Base-by-base conservation (phyloP, 2,797 vertebrate species). In the Micropoecilia bifurca region DNA sequence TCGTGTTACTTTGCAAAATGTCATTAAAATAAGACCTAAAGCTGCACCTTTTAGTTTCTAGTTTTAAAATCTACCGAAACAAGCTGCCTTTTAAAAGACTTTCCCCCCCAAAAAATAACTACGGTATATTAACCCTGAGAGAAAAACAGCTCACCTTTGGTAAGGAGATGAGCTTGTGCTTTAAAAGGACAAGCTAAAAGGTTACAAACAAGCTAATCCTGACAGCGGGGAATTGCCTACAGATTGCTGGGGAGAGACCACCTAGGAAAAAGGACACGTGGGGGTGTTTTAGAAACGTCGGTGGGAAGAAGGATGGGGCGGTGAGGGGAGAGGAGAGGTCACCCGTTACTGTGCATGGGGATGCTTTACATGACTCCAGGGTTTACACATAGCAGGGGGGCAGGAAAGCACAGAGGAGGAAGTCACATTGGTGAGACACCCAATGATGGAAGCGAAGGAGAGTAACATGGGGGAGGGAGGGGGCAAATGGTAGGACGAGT, bases 171-270 rank as follows among this genome's bases (percentile, higher is more conserved):
- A 43, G 46, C 68, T 75, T 47, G 55, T 75, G 72, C 66, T 77
- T 50, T 25, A n/a, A 85, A 82, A 87, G n/a, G 73, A 84, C 74
- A 86, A 76, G 16, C 41, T 69, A 68, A 91, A 89, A 91, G 86
- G 90, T 91, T 89, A 85, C 74, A 87, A 83, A 87, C 57, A 81
- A 77, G 87, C 66, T 87, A 87, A 81, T 90, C 84, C 81, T 83
- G 83, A 41, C 86, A 79, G 80, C 78, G 80, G 80, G 83, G 77
- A 77, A 73, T 88, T 8, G 9, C 69, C 80, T 75, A 18, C 80
- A 79, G 75, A 72, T 73, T 5, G 43, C 84, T 75, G 78, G 41
- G 68, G 86, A 74, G 68, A 86, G 90, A 92, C 91, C 91, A 92
- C 89, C 91, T 88, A 84, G 88, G 82, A 82, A 84, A 80, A 57